Evolutionary conservation across 2,113 vertebrate species (phyloP).

Genomic region (Rhynchopsitta pachyrhyncha): DNA sequence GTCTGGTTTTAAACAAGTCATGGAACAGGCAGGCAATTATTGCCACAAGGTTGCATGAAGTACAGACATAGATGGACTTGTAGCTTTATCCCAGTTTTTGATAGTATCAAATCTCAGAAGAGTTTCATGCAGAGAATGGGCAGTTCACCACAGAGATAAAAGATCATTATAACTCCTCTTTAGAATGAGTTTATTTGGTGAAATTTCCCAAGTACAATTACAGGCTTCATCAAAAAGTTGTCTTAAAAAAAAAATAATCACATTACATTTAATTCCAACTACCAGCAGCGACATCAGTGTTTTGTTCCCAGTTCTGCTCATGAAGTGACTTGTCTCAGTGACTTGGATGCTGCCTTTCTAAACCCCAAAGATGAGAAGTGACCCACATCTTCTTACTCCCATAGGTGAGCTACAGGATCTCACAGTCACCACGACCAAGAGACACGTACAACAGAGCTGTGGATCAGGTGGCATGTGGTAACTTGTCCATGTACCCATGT

Average conservation of each 20-base stretch:
- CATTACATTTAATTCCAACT: neutral
- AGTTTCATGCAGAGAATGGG: neutral
- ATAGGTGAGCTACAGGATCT: neutral
- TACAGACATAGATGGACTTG: neutral
- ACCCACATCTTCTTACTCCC: neutral
- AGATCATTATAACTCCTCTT: neutral
- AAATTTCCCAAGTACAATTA: neutral
- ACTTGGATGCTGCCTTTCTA: neutral
- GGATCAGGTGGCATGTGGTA: neutral
- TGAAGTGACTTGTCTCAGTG: neutral
- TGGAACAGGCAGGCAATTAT: neutral
- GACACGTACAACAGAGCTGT: fast-evolving
- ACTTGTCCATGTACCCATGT: neutral
- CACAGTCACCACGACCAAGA: neutral
- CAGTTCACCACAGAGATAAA: neutral
- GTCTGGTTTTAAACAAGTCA: neutral
- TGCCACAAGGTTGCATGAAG: neutral
- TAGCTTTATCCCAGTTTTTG: neutral
- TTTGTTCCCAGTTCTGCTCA: neutral
- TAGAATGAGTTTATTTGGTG: neutral
- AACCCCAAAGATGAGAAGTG: neutral
- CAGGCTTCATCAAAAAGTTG: neutral
- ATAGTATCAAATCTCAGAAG: neutral
- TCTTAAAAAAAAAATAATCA: neutral
- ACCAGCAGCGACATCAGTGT: neutral